Evolutionary conservation across 2,888 invertebrate genomes (phyloP), one percentile per base, ranked within the genome.

Genomic region (Psococerastis gibbosa): DNA sequence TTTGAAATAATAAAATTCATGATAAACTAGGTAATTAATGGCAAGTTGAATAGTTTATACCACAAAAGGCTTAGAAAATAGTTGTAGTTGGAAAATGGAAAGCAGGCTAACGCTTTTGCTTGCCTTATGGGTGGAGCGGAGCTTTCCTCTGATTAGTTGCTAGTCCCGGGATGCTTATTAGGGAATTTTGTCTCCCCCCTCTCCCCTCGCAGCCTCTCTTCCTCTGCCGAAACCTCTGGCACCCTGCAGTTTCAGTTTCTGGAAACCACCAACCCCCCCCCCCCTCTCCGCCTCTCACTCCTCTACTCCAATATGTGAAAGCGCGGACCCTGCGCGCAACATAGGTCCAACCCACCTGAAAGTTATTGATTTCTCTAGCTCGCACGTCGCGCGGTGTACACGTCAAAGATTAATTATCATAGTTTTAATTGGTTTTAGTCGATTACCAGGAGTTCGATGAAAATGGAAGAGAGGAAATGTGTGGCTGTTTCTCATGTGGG

Each of bases 71-170:
- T 43, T 43, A 22, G 32, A 31, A 46, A 48, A 48, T 47, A 44
- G 48, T 33, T 44, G 43, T 48, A 46, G 48, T 48, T 46, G 45
- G 48, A 35, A 44, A 44, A 45, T 45, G 46, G 44, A 46, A 32
- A 34, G 23, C 22, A 43, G 17, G 31, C 46, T 47, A 45, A 46
- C 47, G 46, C 47, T 44, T 45, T 45, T 43, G 35, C 35, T 47
- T 44, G 45, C 47, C 48, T 48, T 38, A 20, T 5, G 18, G n/a
- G 3, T 13, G 22, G 38, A 13, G n/a, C 5, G 38, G 38, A 3
- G n/a, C 22, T 38, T 20, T 13, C 13, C 17, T 38, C 13, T 38
- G 22, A 38, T 38, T 38, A 38, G 22, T 38, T 38, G 17, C n/a
- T 16, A 38, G 20, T 38, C 38, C 38, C 38, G 38, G 20, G 38